Evolutionary conservation across 2,888 invertebrate species (phyloP), one percentile per base, ranked within the genome.

Genomic region (Epinotia nisella): DNA sequence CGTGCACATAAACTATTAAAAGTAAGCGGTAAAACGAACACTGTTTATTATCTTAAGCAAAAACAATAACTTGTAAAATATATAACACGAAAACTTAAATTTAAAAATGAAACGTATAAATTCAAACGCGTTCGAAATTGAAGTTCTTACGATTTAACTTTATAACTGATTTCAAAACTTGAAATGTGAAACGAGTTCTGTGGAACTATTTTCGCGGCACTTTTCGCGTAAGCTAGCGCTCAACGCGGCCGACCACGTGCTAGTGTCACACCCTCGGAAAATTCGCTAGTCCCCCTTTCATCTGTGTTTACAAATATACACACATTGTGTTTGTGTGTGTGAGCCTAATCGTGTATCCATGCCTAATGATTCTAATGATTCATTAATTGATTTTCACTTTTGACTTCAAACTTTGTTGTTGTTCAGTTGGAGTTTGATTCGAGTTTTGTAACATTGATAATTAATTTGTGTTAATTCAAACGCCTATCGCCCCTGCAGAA

Each of bases 321-420:
- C 75, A 69, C 76, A 70, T 75, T 69, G 67, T 62, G 67, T 74
- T 60, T 80, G 82, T 80, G 82, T 82, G 85, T 80, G 83, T 82
- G 82, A 68, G 76, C 76, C 85, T 87, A 88, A 91, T 90, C 88
- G 85, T 85, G 89, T 88, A 87, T 85, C 87, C 86, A 89, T 87
- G 85, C 81, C 84, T 91, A 90, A 91, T 90, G 89, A 91, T 85
- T 90, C 84, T 91, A 90, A 91, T 90, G 89, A 91, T 85, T 90
- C 87, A 91, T 92, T 92, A 90, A 91, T 89, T 83, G 80, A 81
- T 84, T 86, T 81, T 82, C 85, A 85, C 87, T 87, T 90, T 84
- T 87, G 86, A 85, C 86, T 70, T 17, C 21, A 17, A 60, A 67
- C 58, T 70, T 82, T 81, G 74, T 66, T 71, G 65, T 76, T 68